phyloP scores from a whole-genome alignment of 2,113 vertebrate genomes.

The Oophaga pumilio region DNA sequence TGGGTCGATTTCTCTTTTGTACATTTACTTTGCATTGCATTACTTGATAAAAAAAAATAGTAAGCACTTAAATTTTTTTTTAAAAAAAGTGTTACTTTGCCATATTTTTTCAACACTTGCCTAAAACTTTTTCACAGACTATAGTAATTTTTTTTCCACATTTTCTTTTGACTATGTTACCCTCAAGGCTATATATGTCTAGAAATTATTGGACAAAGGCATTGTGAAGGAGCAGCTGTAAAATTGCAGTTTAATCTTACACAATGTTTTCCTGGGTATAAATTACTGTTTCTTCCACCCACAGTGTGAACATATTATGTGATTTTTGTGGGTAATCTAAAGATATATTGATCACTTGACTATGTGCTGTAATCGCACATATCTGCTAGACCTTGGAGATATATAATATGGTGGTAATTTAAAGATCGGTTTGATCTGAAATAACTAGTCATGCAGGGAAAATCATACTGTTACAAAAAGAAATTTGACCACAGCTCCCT shows the following conservation, averaged over 20 bases:
- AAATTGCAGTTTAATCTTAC: neutral
- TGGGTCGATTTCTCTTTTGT: too few species aligned
- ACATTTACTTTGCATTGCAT: too few species aligned
- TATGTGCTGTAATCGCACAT: neutral
- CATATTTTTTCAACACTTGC: too few species aligned
- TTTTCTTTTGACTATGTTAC: too few species aligned
- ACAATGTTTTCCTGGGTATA: neutral
- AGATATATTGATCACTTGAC: neutral
- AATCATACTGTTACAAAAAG: neutral
- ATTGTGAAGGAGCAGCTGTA: neutral
- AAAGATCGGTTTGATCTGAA: neutral
- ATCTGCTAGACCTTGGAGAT: neutral
- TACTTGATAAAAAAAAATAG: too few species aligned
- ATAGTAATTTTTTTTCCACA: too few species aligned
- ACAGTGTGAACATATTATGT: neutral
- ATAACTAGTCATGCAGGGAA: slow-evolving; percentile 1
- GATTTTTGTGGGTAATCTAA: neutral
- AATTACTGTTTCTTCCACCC: neutral
- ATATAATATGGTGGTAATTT: neutral
- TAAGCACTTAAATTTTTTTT: too few species aligned
- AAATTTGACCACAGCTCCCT: neutral
- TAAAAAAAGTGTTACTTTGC: too few species aligned
- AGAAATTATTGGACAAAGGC: too few species aligned
- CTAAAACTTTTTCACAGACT: too few species aligned
- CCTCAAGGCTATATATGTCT: too few species aligned